Evolutionary conservation across 2,888 invertebrate species (phyloP), one percentile per base, ranked within the genome.

Genomic region (Metalampra italica): DNA sequence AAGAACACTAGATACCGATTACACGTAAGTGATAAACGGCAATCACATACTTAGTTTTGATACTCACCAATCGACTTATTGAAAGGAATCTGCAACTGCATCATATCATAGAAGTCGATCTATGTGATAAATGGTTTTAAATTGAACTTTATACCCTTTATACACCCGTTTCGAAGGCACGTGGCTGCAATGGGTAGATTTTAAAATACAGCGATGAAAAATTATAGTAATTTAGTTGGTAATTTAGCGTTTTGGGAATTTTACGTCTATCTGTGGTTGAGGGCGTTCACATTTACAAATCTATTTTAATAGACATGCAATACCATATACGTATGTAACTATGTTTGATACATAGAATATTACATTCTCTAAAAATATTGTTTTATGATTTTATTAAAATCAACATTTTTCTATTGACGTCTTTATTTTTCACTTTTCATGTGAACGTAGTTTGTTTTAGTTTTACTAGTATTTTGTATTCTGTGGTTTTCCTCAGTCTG

Each of bases 201-300:
- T 40, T 15, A 40, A 40, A 40, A 9, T 15, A 12, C n/a, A 32
- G n/a, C 11, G 43, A 34, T 29, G 43, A 43, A 43, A 43, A 43
- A 43, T 43, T 32, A 32, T 34, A 43, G 13, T 5, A 14, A 32
- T 9, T 46, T 38, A 39, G 43, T 43, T 37, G 44, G 48, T 47
- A 3, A 36, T 36, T 7, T 36, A n/a, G 36, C n/a, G 32, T n/a
- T 36, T 66, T 71, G 52, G 4, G 32, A 32, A 4, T 32, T 32
- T 32, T 32, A 3, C 5, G 22, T 22, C 22, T 22, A 2, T 22
- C 22, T 22, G 5, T 22, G 22, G 22, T 22, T 5, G 22, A 22
- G 22, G 22, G 22, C 22, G 22, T 22, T 22, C 3, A 22, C 22
- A 22, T 22, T 22, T 22, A 22, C 5, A 22, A 22, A 5, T 22